Evolutionary conservation across 2,888 invertebrate genomes (phyloP).

Genomic region (Trichogramma evanescens): DNA sequence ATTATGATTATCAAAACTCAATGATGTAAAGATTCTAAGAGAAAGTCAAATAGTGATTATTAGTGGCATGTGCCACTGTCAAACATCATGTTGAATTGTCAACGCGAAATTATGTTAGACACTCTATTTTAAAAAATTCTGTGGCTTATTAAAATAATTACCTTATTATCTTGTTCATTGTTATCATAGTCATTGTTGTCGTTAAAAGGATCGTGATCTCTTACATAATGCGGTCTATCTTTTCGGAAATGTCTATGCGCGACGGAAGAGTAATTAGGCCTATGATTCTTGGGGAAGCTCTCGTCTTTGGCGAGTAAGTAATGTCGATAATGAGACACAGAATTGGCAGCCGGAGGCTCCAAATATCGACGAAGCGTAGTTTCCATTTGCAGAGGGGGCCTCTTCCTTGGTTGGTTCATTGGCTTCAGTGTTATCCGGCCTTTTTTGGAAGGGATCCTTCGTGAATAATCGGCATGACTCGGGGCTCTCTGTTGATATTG

Average conservation of each 20-base stretch:
- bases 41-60: too few relatives aligned
- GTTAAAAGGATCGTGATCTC: slow-evolving; percentile 13
- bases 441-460: too few relatives aligned
- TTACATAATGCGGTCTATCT: slow-evolving; percentile 1
- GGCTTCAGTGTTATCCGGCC: too few relatives aligned
- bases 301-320: background rate
- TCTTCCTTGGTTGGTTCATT: too few relatives aligned
- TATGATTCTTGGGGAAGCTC: background rate
- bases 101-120: background rate
- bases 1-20: too few relatives aligned
- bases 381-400: too few relatives aligned
- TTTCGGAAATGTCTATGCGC: background rate
- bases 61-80: too few relatives aligned
- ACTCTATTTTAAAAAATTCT: background rate
- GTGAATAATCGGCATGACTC: too few relatives aligned
- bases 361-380: background rate
- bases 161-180: background rate
- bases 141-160: background rate
- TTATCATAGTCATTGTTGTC: background rate
- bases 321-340: slow-evolving; percentile 5
- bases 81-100: too few relatives aligned
- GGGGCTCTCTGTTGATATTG: too few relatives aligned
- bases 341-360: slow-evolving; percentile 6
- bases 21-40: too few relatives aligned
- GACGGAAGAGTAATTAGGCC: background rate